Evolutionary conservation across 2,888 invertebrate genomes (phyloP).

Genomic region (Pedicia rivosa): DNA sequence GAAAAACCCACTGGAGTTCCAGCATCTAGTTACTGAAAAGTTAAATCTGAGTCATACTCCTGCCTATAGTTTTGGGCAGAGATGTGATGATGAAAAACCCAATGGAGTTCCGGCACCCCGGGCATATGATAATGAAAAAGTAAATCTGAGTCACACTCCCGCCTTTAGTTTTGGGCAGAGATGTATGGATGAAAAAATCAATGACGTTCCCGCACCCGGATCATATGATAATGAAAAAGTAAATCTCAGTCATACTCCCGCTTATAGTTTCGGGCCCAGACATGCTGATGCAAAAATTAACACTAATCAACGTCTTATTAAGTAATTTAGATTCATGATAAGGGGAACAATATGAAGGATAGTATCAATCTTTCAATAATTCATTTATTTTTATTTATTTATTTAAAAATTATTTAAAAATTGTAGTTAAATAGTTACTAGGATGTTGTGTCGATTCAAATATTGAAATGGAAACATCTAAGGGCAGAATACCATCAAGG

Average conservation of each 20-base stretch:
- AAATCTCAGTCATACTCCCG: conserved; percentile 23
- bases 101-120: conserved; percentile 51
- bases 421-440: no score
- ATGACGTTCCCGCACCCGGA: conserved; percentile 37
- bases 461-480: no score
- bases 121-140: conserved; percentile 40
- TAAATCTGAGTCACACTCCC: conserved; percentile 34
- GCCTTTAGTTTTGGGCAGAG: conserved; percentile 35
- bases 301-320: no score
- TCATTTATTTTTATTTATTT: no score
- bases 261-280: conserved; percentile 37
- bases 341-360: no score
- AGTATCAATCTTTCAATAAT: no score
- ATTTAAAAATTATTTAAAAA: conserved; percentile 36
- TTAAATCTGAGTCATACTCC: conserved; percentile 41
- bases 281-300: conserved; percentile 31
- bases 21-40: conserved; percentile 39
- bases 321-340: no score
- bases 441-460: no score
- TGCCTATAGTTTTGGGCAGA: conserved; percentile 39
- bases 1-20: conserved; percentile 19
- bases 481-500: no score
- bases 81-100: conserved; percentile 37
- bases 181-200: conserved; percentile 32
- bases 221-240: conserved; percentile 35